These are phyloP conservation scores for Sarotherodon lohbergeri DNA, from an alignment of 2,113 vertebrate species.

Conservation along the genomic window DNA sequence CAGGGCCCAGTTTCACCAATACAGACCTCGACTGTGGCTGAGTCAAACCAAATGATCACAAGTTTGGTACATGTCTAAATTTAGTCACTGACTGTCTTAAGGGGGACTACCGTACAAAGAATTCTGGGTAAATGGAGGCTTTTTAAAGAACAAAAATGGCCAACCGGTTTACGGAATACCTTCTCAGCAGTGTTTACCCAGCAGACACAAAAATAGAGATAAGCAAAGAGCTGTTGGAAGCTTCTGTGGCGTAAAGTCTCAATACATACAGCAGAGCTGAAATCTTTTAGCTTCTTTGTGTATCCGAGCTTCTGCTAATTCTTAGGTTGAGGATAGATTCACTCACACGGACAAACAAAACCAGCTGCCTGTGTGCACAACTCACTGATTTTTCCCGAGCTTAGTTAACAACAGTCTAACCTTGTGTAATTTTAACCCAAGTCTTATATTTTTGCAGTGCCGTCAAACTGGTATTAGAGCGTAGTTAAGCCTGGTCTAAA, in stretches of 20 bases:
- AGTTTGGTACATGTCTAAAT: background rate
- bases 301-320: background rate
- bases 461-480: background rate
- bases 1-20: background rate
- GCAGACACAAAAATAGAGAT: background rate
- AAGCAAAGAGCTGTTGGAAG: background rate
- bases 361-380: background rate
- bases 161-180: background rate
- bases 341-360: background rate
- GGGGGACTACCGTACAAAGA: background rate
- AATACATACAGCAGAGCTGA: background rate
- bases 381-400: background rate
- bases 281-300: background rate
- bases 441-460: background rate
- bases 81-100: background rate
- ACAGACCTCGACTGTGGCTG: background rate
- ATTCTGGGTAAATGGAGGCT: background rate
- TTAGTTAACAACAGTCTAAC: background rate
- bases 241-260: background rate
- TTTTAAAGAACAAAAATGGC: background rate
- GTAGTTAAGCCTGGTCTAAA: background rate
- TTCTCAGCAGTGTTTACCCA: background rate
- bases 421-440: background rate
- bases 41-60: background rate
- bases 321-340: background rate